Conservation (phyloP, 2,888 invertebrate genomes). For the Spisula subtruncata region DNA sequence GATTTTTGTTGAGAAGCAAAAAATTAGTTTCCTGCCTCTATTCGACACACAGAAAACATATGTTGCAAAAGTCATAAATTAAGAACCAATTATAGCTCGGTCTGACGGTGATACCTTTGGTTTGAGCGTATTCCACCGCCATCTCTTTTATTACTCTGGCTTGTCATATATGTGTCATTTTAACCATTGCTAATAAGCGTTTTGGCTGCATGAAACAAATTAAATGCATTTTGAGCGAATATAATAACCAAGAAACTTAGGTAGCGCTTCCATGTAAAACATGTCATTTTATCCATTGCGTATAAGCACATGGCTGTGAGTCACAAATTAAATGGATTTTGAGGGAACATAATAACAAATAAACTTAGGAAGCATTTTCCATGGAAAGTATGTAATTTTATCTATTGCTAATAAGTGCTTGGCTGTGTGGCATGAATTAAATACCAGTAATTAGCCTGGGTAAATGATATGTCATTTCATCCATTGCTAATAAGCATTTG, state of each 20-base stretch:
- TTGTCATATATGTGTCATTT: constrained; percentile 25
- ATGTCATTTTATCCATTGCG: too few species aligned
- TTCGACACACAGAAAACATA: constrained; percentile 66
- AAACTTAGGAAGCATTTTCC: too few species aligned
- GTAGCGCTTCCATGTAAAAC: too few species aligned
- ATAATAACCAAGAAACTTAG: constrained; percentile 34
- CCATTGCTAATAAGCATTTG: constrained; percentile 36
- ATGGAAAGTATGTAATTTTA: too few species aligned
- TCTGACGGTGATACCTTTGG: background rate
- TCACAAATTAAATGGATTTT: too few species aligned
- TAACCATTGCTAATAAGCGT: constrained; percentile 27
- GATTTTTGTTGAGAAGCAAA: constrained; percentile 67
- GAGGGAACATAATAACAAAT: too few species aligned
- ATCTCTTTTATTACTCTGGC: background rate
- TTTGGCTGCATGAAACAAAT: constrained; percentile 52
- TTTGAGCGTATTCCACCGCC: background rate
- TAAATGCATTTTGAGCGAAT: constrained; percentile 32
- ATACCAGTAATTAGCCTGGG: constrained; percentile 42
- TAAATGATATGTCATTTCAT: constrained; percentile 50
- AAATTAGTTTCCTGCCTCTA: constrained; percentile 70
- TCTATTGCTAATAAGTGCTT: too few species aligned
- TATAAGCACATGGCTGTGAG: too few species aligned
- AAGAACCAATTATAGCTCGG: constrained; percentile 50
- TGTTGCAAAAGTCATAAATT: constrained; percentile 68
- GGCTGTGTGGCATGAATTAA: too few species aligned